Evolutionary conservation across 30 jellyfish, hydroid and myxozoan genomes (phyloP).

Genomic region (Kudoa iwatai): DNA sequence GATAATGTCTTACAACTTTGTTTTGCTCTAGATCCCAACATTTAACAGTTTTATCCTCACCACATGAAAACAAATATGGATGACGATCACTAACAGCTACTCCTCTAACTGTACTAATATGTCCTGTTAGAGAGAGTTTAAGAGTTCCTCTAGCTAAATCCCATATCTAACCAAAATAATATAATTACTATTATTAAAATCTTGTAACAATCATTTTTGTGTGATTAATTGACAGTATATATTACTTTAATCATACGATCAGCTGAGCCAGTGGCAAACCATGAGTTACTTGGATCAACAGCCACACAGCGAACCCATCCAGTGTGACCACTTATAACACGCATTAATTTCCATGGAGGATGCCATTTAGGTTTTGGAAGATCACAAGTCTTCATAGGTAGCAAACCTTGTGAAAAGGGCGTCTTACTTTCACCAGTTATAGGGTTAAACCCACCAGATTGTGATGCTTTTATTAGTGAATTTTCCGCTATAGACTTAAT

Average conservation of each 20-base stretch:
- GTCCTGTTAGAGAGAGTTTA: slow-evolving; percentile 87
- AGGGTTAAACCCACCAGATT: too few species aligned
- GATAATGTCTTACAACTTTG: slow-evolving; percentile 87
- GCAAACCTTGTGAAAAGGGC: slow-evolving; percentile 83
- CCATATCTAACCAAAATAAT: slow-evolving; percentile 35
- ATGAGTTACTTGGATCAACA: slow-evolving; percentile 73
- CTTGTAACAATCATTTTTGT: too few species aligned
- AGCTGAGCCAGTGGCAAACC: slow-evolving; percentile 97
- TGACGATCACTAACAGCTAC: slow-evolving; percentile 82
- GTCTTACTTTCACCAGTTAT: slow-evolving; percentile 42
- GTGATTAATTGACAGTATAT: too few species aligned
- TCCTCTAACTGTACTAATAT: slow-evolving; percentile 93
- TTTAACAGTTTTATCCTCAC: slow-evolving; percentile 86
- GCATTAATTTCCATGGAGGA: slow-evolving; percentile 92
- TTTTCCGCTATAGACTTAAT: too few species aligned
- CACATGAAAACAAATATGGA: slow-evolving; percentile 71
- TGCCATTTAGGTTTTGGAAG: slow-evolving; percentile 98
- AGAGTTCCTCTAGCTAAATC: slow-evolving; percentile 69
- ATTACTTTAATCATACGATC: slow-evolving; percentile 75
- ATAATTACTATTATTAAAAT: too few species aligned
- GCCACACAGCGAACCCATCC: slow-evolving; percentile 99
- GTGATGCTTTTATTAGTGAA: too few species aligned
- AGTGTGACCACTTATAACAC: slow-evolving; percentile 91
- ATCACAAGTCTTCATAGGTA: slow-evolving; percentile 64
- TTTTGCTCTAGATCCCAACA: slow-evolving; percentile 98